A percentile compares a stretch with the other conserved stretches of the same genome.
Evolutionary conservation across 2,888 invertebrate species (phyloP).

Genomic region (Ernsta delagoae): DNA sequence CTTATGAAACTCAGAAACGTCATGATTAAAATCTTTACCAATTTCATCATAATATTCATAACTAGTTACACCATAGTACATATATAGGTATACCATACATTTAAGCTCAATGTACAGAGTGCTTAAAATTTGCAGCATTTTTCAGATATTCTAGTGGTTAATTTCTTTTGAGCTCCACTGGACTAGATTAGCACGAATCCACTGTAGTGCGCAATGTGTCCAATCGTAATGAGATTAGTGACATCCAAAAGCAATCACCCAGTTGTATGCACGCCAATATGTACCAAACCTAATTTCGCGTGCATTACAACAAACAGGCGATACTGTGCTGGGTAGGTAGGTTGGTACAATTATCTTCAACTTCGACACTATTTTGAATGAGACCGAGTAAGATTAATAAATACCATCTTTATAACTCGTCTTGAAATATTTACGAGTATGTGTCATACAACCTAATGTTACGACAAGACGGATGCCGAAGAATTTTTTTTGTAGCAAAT

Average conservation of each 20-base stretch:
- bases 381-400: no score
- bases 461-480: no score
- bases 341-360: not conserved
- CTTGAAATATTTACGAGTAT: no score
- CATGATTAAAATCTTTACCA: not conserved
- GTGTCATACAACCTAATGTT: no score
- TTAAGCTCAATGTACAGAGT: no score
- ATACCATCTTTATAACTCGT: no score
- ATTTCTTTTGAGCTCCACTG: constrained; percentile 26
- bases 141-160: not conserved
- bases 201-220: constrained; percentile 26
- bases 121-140: not conserved
- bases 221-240: constrained; percentile 34
- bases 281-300: constrained; percentile 29
- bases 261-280: constrained; percentile 21
- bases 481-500: no score
- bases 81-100: no score
- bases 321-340: no score
- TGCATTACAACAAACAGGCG: constrained; percentile 14
- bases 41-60: no score
- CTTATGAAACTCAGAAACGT: no score
- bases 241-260: constrained; percentile 29
- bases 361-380: not conserved
- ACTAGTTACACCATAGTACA: not conserved
- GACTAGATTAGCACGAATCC: constrained; percentile 23